Evolutionary conservation across 30 jellyfish, hydroid and myxozoan genomes (phyloP), one percentile per base, ranked within the genome.

Genomic region (Turritopsis dohrnii): DNA sequence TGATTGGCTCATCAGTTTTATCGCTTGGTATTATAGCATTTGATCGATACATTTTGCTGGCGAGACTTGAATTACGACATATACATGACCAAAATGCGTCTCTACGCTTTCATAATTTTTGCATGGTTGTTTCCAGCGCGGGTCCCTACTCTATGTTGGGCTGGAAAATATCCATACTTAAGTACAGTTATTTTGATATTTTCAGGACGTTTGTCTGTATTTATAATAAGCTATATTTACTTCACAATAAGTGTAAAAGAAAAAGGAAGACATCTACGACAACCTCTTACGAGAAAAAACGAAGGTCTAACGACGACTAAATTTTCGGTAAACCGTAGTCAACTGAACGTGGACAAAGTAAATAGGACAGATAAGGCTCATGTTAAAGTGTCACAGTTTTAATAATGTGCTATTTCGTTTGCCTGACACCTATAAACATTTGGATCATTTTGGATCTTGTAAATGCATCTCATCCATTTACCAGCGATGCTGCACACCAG

Each of bases 41-140:
- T 72, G 97, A 91, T 84, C 81, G 97, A 13, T 91, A 84, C 84
- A 65, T 81, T 27, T 89, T 83, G 27, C 83, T 91, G n/a, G 41
- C 94, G 9, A 91, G 75, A 72, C 86, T 86, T 1, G 21, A 83
- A 84, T 22, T 91, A 91, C 84, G 66, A 52, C 25, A 65, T 54
- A 29, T 65, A 18, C 71, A 87, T 87, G 94, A 24, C 97, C 27
- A 87, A 79, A 65, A 29, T 52, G 22, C 84, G 84, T 53, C 81
- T 84, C 1, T 85, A 65, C 52, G 29, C 85, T 16, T 82, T 91
- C 54, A 21, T 91, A 21, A 13, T 26, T 7, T 25, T 87, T 21
- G 71, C 88, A 65, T 91, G 97, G 97, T 18, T 91, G 53, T 26
- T 91, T 16, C 97, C 97, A 3, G 65, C 88, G 52, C 21, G 79